Conservation (phyloP, 2,113 vertebrate species). For the Cochlearius cochlearius region DNA sequence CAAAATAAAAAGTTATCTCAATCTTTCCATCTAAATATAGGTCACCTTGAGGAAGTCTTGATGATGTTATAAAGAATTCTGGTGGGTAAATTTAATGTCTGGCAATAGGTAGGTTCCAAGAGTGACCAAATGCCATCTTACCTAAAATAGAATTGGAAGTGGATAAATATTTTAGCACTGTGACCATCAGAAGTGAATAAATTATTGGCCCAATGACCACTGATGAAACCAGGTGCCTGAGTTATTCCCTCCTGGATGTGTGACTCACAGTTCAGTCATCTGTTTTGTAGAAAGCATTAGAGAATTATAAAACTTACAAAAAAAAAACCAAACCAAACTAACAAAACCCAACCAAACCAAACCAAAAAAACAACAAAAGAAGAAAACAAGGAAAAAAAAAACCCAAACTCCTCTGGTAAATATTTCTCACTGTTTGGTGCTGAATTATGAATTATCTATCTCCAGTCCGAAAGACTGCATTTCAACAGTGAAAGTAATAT, state of each 20-base stretch:
- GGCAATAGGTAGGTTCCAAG: background rate
- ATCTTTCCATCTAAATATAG: background rate
- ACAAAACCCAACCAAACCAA: no score
- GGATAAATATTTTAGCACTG: background rate
- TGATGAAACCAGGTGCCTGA: background rate
- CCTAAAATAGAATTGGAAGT: background rate
- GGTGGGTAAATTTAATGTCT: background rate
- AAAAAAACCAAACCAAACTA: no score
- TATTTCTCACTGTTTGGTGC: background rate
- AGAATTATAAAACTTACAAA: background rate
- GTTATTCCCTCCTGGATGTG: background rate
- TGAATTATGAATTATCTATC: background rate
- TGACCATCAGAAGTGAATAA: background rate
- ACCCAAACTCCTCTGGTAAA: background rate
- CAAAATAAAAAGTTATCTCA: background rate
- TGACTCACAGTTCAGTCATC: background rate
- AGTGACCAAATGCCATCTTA: background rate
- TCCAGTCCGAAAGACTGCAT: background rate
- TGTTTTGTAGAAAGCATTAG: background rate
- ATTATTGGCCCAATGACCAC: background rate
- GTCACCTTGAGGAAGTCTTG: background rate
- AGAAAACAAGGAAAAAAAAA: no score
- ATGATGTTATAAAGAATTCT: background rate
- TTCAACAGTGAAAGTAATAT: background rate
- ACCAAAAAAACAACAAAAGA: no score